Evolutionary conservation across 2,888 invertebrate species (phyloP).

Genomic region (Sericinus montela): DNA sequence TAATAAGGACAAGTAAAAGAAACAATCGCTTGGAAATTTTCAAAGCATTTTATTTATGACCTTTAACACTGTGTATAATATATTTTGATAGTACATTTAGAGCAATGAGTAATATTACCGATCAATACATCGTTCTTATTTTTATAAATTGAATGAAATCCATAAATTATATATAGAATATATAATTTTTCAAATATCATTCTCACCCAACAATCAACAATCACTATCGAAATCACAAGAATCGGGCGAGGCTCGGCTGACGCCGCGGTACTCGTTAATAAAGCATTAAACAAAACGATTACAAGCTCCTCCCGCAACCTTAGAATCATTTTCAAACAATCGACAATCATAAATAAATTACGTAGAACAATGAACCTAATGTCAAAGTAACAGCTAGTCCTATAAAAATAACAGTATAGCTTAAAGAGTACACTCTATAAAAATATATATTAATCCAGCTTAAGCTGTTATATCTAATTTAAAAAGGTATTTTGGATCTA

Average conservation of each 20-base stretch:
- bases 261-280: slow-evolving; percentile 31
- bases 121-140: slow-evolving; percentile 78
- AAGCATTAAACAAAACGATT: slow-evolving; percentile 37
- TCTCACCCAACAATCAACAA: slow-evolving; percentile 75
- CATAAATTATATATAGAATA: slow-evolving; percentile 75
- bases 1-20: slow-evolving; percentile 27
- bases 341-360: slow-evolving; percentile 46
- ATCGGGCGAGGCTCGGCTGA: slow-evolving; percentile 25
- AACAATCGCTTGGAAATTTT: slow-evolving; percentile 73
- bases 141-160: slow-evolving; percentile 74
- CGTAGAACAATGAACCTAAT: slow-evolving; percentile 47
- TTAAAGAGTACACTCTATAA: slow-evolving; percentile 73
- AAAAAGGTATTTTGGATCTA: slow-evolving; percentile 57
- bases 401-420: slow-evolving; percentile 78
- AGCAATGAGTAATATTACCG: slow-evolving; percentile 80
- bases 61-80: slow-evolving; percentile 80
- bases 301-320: slow-evolving; percentile 28
- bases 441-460: slow-evolving; percentile 74
- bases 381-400: slow-evolving; percentile 57
- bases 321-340: slow-evolving; percentile 30
- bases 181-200: slow-evolving; percentile 70
- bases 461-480: slow-evolving; percentile 69
- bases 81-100: slow-evolving; percentile 81
- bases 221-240: slow-evolving; percentile 67
- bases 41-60: slow-evolving; percentile 80